Evolutionary conservation across 2,888 invertebrate species (phyloP), one percentile per base, ranked within the genome.

Genomic region (Galeruca laticollis): DNA sequence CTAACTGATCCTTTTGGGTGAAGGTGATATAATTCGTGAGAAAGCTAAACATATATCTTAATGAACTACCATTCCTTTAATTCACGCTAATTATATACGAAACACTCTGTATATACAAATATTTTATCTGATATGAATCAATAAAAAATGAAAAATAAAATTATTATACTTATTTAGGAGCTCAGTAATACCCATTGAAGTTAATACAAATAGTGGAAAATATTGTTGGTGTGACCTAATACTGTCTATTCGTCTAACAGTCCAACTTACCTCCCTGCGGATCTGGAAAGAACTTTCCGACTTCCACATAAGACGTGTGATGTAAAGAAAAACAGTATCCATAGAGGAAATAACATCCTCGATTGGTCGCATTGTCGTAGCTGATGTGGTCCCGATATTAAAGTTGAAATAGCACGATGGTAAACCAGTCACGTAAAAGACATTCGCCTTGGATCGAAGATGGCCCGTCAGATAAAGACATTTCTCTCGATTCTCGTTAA

Each of bases 371-470:
- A 51, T 65, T 47, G 60, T 65, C 60, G 35, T 11, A 54, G 59
- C 26, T 60, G 59, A 64, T 65, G 65, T 60, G 60, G 69, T 59
- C 54, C 43, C 18, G 20, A 65, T 60, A 60, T 68, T 59, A 37
- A 70, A 70, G 37, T 62, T 68, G 31, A 68, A 68, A 65, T 52
- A 37, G 64, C 63, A 73, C 72, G 75, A 77, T 54, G 60, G 79
- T 81, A 81, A 82, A 76, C 81, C 74, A 75, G 81, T 82, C 82
- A 82, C 82, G 82, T 81, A 78, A 77, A 77, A 79, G 76, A 78
- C 79, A 79, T 80, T 81, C 78, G 76, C 77, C 73, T 73, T 80
- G 78, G 76, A 77, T 76, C 76, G 73, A 73, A 73, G 76, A 75
- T 71, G 70, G 75, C 76, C 75, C 73, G 73, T 71, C 73, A 79